Conservation (phyloP, 1,140 invertebrate species). For the Holotrichia oblita region DNA sequence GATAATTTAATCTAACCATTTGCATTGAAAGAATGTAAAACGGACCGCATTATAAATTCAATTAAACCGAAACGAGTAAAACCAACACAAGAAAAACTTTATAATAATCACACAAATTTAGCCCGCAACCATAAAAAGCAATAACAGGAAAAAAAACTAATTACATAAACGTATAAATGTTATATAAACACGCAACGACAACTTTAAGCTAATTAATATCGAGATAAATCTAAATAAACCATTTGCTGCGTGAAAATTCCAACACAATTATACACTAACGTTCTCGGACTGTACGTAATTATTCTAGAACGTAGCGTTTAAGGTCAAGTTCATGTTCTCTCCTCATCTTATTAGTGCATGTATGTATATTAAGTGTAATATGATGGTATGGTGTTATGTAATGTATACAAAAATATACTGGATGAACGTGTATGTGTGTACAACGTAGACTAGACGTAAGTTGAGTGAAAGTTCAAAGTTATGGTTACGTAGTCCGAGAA, state of each 20-base stretch:
- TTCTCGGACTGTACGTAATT: neutral
- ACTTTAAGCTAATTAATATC: constrained; percentile 8
- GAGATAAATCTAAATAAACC: constrained; percentile 17
- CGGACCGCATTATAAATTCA: too few relatives aligned
- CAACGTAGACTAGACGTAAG: neutral
- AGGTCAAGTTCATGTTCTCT: constrained; percentile 22
- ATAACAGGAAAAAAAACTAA: neutral
- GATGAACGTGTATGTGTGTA: neutral
- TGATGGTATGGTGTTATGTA: neutral
- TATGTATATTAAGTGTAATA: neutral
- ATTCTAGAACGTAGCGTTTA: neutral
- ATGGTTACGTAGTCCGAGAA: neutral
- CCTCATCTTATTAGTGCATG: constrained; percentile 2
- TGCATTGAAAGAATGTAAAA: too few relatives aligned
- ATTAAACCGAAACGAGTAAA: too few relatives aligned
- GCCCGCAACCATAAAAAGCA: too few relatives aligned
- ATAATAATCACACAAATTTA: too few relatives aligned
- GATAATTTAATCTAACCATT: too few relatives aligned
- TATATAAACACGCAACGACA: neutral
- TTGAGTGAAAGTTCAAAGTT: constrained; percentile 34
- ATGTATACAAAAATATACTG: neutral
- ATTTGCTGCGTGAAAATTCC: constrained; percentile 1
- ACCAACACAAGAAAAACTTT: too few relatives aligned
- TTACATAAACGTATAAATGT: neutral
- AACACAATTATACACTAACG: neutral